These are phyloP conservation scores for Sipha flava DNA, from an alignment of 1,140 invertebrate genomes.

Conservation along the genomic window DNA sequence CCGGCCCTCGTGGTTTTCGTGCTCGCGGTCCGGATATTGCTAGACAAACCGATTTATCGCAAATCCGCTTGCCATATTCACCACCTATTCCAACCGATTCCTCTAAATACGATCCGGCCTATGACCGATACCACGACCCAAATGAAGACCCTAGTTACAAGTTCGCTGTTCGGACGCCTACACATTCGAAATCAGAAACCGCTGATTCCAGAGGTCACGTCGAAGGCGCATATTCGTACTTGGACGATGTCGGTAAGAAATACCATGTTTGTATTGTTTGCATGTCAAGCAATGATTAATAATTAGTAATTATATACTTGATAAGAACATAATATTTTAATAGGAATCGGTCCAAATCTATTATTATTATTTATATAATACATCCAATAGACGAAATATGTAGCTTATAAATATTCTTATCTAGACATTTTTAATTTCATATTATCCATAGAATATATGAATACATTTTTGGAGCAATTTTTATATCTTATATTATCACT, in stretches of 20 bases:
- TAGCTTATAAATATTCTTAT: no score
- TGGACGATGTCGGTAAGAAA: slow-evolving; percentile 57
- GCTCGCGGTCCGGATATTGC: slow-evolving; percentile 59
- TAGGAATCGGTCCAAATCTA: no score
- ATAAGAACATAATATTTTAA: no score
- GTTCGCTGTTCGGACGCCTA: slow-evolving; percentile 55
- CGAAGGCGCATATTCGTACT: slow-evolving; percentile 52
- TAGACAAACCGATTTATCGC: slow-evolving; percentile 58
- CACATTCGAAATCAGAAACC: slow-evolving; percentile 56
- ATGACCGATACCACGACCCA: slow-evolving; percentile 59
- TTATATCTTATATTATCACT: no score
- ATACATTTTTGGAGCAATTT: no score
- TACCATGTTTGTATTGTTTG: no score
- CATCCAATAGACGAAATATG: no score
- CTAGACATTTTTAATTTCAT: no score
- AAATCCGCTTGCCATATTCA: slow-evolving; percentile 47
- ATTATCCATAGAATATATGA: no score
- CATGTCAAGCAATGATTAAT: no score
- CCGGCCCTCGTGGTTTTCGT: slow-evolving; percentile 60
- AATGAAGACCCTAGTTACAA: slow-evolving; percentile 63
- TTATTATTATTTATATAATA: no score
- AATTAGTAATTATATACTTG: no score
- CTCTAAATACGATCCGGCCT: slow-evolving; percentile 46
- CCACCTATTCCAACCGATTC: slow-evolving; percentile 40
- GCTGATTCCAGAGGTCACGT: slow-evolving; percentile 53